phyloP scores from a whole-genome alignment of 2,888 invertebrate genomes.

The Latrodectus elegans region DNA sequence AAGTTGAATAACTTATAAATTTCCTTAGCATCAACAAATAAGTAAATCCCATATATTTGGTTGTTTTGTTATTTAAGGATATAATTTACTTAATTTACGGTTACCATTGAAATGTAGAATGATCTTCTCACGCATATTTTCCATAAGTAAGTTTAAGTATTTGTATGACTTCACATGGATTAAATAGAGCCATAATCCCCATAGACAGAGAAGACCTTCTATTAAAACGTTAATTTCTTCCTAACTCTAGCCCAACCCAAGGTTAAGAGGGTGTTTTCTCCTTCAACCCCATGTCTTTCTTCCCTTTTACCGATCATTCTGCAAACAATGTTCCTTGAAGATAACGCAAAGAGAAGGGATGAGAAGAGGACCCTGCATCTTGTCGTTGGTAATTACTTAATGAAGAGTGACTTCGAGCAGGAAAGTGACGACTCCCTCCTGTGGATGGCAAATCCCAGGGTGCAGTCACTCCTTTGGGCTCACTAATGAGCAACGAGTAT shows the following conservation, averaged over 20 bases:
- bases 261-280: slow-evolving; percentile 13
- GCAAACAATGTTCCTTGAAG: not conserved
- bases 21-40: no score
- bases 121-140: no score
- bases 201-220: not conserved
- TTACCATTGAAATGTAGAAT: no score
- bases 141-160: no score
- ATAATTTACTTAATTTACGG: no score
- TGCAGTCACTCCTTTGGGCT: not conserved
- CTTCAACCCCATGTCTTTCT: slow-evolving; percentile 12
- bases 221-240: not conserved
- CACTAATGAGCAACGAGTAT: not conserved
- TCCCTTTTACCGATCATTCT: not conserved
- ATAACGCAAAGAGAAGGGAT: slow-evolving; percentile 7
- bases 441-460: not conserved
- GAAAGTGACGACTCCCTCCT: not conserved
- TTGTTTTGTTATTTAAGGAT: no score
- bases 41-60: no score
- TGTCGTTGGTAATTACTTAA: slow-evolving; percentile 39
- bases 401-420: slow-evolving; percentile 7
- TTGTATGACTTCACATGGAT: no score
- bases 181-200: no score
- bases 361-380: not conserved
- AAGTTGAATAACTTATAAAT: no score
- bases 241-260: not conserved